These are phyloP conservation scores for Chanos chanos DNA, from an alignment of 2,797 vertebrate species.

Conservation along the genomic window DNA sequence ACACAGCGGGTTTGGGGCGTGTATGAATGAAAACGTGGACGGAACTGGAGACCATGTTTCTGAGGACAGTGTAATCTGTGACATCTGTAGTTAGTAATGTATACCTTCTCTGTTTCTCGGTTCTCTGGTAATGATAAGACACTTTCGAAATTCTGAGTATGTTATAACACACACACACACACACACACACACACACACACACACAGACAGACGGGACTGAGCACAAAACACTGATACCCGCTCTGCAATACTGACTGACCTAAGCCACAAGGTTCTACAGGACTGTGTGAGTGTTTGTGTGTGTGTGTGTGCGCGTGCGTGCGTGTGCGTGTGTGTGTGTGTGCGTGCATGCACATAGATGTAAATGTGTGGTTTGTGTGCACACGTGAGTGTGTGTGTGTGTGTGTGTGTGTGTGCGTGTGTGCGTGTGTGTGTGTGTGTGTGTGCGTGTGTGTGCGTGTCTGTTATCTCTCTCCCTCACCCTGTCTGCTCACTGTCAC, in stretches of 20 bases:
- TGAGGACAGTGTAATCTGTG: too few relatives aligned
- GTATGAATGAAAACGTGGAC: too few relatives aligned
- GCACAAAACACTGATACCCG: slow-evolving; percentile 42
- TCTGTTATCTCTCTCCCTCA: slow-evolving; percentile 74
- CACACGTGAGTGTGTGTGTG: slow-evolving; percentile 37
- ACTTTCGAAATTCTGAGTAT: too few relatives aligned
- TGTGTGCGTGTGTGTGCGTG: slow-evolving; percentile 20
- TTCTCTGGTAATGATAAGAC: too few relatives aligned
- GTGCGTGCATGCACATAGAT: slow-evolving; percentile 9
- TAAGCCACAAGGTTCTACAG: slow-evolving; percentile 13
- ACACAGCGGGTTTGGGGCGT: too few relatives aligned
- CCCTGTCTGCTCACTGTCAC: slow-evolving; percentile 75
- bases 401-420: slow-evolving; percentile 31
- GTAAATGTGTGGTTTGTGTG: slow-evolving; percentile 1
- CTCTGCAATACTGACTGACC: slow-evolving; percentile 24
- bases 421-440: slow-evolving; percentile 8
- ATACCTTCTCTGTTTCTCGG: too few relatives aligned
- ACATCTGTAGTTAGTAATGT: too few relatives aligned
- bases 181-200: too few relatives aligned
- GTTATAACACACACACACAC: too few relatives aligned
- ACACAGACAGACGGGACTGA: slow-evolving; percentile 28
- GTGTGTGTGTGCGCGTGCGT: slow-evolving; percentile 14
- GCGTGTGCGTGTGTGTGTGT: slow-evolving; percentile 6
- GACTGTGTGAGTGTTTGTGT: slow-evolving; percentile 12
- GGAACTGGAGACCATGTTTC: too few relatives aligned